Conservation (phyloP, 2,797 vertebrate species). For the Trematomus bernacchii region DNA sequence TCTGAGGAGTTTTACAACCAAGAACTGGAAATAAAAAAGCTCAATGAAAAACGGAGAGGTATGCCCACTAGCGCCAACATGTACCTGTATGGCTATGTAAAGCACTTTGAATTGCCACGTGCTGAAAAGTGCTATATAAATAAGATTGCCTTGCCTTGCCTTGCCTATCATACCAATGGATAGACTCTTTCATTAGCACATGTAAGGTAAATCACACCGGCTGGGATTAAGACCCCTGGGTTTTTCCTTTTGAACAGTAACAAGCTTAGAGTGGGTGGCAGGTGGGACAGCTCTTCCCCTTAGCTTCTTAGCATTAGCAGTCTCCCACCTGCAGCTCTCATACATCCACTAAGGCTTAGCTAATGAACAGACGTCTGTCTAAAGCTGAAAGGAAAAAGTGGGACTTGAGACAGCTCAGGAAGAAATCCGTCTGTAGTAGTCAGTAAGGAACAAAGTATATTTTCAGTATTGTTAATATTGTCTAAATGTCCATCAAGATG, state of each 20-base stretch:
- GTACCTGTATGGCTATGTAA: too few relatives aligned
- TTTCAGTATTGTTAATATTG: background rate
- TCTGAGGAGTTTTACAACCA: too few relatives aligned
- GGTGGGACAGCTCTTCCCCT: constrained; percentile 35
- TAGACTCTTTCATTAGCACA: too few relatives aligned
- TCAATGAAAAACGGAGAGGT: too few relatives aligned
- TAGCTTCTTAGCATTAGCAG: constrained; percentile 59
- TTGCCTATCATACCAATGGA: too few relatives aligned
- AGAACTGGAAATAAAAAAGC: too few relatives aligned
- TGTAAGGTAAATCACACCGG: background rate
- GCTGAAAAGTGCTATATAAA: too few relatives aligned
- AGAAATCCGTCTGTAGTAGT: background rate
- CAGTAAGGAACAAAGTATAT: background rate
- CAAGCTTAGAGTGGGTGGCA: constrained; percentile 42
- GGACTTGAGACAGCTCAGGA: background rate
- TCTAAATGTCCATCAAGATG: background rate
- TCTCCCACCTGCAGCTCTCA: constrained; percentile 14
- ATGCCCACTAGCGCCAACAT: too few relatives aligned
- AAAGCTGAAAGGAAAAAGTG: background rate
- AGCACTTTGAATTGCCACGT: too few relatives aligned
- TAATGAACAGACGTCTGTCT: background rate
- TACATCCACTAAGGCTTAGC: constrained; percentile 23
- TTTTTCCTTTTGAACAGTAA: constrained; percentile 47
- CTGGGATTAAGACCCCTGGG: background rate
- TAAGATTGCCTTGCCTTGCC: too few relatives aligned